Evolutionary conservation across 2,888 invertebrate genomes (phyloP).

Genomic region (Rotaria socialis): DNA sequence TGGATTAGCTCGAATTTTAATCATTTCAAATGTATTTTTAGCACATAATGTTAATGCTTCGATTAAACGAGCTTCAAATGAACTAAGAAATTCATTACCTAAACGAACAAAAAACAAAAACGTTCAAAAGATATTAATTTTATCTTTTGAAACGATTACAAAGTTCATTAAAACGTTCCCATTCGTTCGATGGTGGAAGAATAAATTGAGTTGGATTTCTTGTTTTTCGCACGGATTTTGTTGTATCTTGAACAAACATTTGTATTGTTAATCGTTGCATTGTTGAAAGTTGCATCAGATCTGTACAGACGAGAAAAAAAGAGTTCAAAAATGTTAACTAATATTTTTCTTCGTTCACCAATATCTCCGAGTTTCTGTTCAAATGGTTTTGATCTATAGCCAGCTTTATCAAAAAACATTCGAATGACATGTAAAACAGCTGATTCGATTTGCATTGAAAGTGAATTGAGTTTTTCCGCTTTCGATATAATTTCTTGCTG

Average conservation of each 20-base stretch:
- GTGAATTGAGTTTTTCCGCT: neutral
- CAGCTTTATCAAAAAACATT: conserved; percentile 20
- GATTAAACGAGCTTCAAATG: conserved; percentile 13
- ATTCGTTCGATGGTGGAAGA: conserved; percentile 2
- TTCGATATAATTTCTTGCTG: neutral
- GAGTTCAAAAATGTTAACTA: neutral
- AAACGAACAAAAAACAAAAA: neutral
- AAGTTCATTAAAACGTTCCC: conserved; percentile 29
- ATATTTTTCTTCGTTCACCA: neutral
- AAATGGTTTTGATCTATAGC: neutral
- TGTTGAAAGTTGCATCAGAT: neutral
- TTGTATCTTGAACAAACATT: neutral
- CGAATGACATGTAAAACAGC: neutral
- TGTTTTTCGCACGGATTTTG: neutral
- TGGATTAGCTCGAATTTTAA: conserved; percentile 12
- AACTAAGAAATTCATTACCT: conserved; percentile 32
- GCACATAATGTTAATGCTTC: conserved; percentile 1
- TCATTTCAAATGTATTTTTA: conserved; percentile 8
- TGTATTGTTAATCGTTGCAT: neutral
- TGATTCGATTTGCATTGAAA: conserved; percentile 15
- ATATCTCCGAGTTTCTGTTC: conserved; percentile 1
- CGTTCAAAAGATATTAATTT: neutral
- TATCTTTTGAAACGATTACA: neutral
- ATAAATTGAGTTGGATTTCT: neutral
- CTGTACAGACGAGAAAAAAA: neutral